Conservation (phyloP, 2,888 invertebrate genomes). For the Tenthredo scrophulariae region DNA sequence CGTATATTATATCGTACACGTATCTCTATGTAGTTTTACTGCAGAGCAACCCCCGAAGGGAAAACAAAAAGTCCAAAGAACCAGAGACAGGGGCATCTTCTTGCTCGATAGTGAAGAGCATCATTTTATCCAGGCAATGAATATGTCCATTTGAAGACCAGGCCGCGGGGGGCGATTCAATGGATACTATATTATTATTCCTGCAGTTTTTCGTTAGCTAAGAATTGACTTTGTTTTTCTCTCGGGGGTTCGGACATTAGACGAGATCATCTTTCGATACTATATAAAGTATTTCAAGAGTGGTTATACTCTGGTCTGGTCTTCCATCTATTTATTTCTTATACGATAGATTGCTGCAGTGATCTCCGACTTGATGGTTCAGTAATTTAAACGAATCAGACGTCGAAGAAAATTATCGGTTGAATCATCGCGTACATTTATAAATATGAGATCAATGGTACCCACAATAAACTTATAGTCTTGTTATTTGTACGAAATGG, state of each 20-base stretch:
- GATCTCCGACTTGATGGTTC: not conserved
- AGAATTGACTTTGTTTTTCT: not conserved
- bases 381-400: not conserved
- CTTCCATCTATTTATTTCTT: not conserved
- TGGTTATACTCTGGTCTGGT: not conserved
- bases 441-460: not conserved
- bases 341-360: not conserved
- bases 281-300: not conserved
- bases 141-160: constrained; percentile 3
- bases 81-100: not conserved
- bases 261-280: not conserved
- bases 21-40: not conserved
- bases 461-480: not conserved
- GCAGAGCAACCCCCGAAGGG: constrained; percentile 17
- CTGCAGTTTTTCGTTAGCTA: not conserved
- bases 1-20: not conserved
- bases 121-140: not conserved
- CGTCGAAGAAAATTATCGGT: constrained; percentile 12
- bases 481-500: not conserved
- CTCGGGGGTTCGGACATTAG: not conserved
- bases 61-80: constrained; percentile 21
- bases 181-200: not conserved
- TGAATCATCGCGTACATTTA: not conserved
- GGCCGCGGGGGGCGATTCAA: not conserved
- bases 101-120: not conserved